These are phyloP conservation scores for Neopelma chrysocephalum DNA, from an alignment of 2,797 vertebrate species.

Conservation along the genomic window DNA sequence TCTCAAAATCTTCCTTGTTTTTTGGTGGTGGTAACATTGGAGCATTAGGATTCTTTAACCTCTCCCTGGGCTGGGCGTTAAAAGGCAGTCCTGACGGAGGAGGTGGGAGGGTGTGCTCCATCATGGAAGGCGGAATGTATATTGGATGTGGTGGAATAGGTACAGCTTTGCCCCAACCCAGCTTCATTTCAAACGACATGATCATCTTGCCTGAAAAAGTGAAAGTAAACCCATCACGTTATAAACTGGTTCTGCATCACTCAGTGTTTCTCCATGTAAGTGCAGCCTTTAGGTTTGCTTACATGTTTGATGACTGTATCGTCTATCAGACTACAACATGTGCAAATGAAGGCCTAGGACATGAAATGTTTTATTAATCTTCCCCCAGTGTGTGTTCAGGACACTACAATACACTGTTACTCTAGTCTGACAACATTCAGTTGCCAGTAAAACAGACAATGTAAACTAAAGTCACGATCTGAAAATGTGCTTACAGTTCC, in stretches of 20 bases:
- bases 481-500: not conserved
- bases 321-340: not conserved
- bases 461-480: not conserved
- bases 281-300: not conserved
- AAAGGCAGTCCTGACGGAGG: slow-evolving; percentile 98
- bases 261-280: not conserved
- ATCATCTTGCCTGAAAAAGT: slow-evolving; percentile 92
- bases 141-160: slow-evolving; percentile 98
- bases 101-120: slow-evolving; percentile 97
- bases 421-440: not conserved
- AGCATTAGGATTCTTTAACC: slow-evolving; percentile 95
- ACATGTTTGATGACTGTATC: not conserved
- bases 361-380: not conserved
- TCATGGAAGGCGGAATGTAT: slow-evolving; percentile 99
- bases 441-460: not conserved
- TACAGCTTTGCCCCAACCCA: slow-evolving; percentile 99
- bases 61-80: slow-evolving; percentile 96
- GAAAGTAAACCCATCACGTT: not conserved
- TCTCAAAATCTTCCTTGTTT: slow-evolving; percentile 99
- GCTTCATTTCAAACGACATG: slow-evolving; percentile 99
- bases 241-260: not conserved
- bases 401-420: not conserved
- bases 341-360: not conserved
- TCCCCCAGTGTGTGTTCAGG: not conserved
- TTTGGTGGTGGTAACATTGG: slow-evolving; percentile 94